Evolutionary conservation across 2,797 vertebrate genomes (phyloP), one percentile per base, ranked within the genome.

Genomic region (Enteromius treurensis): DNA sequence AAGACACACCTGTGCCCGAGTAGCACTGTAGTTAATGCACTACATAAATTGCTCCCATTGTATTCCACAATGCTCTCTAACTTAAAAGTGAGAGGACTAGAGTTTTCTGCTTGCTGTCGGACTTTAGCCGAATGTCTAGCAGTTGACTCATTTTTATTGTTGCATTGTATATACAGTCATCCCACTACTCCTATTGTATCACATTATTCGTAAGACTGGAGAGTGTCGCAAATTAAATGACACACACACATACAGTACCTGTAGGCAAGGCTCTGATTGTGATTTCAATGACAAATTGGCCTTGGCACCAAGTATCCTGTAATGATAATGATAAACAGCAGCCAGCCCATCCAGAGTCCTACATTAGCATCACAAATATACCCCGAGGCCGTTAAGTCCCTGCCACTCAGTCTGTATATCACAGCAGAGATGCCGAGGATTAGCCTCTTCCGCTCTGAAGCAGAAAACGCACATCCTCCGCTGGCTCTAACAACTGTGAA

Each of bases 381-480:
- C 69, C 26, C 62, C 45, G 45, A 83, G 55, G 32, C 67, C 15
- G 70, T 68, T 81, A 34, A 75, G 77, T 64, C 67, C 45, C 80
- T 81, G 85, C 29, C 76, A 74, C 68, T 64, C 34, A 49, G 75
- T 73, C 34, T 79, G 19, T 83, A 77, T 21, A 82, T 75, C 77
- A 45, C 80, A 69, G 84, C 53, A 3, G 77, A 81, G 47, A 64
- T 76, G 83, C 67, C 4, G 51, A 81, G 83, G 83, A 88, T 88
- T 88, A 86, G 74, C 80, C 58, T 71, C 29, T 69, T 68, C 69
- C 75, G 67, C 60, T 68, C 60, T 32, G 26, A 74, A 88, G 82
- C 85, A 58, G 47, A 75, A 85, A 84, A 85, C 58, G 77, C 51
- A 21, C 62, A 87, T 80, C 55, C 76, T 85, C 77, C 70, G 42